phyloP scores from a whole-genome alignment of 2,113 vertebrate genomes.

The Martes martes region DNA sequence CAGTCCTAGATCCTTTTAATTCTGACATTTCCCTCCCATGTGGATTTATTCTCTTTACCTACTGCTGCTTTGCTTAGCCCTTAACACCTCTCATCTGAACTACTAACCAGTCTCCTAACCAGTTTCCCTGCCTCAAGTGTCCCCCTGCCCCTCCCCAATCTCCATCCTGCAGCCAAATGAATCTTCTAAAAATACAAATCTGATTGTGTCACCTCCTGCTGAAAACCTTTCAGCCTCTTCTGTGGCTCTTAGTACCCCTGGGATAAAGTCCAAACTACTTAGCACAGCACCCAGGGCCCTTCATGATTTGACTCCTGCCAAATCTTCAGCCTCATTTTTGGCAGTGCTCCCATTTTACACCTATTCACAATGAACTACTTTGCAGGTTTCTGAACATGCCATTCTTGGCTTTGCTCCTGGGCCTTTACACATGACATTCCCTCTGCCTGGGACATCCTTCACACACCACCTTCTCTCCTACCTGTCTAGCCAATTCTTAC shows the following conservation, averaged over 20 bases:
- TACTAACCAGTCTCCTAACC: neutral
- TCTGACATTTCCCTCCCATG: neutral
- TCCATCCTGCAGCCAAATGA: neutral
- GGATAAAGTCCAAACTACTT: slow-evolving; percentile 52
- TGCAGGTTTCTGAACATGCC: slow-evolving; percentile 36
- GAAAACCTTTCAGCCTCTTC: slow-evolving; percentile 40
- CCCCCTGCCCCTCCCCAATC: neutral
- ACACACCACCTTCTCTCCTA: slow-evolving; percentile 15
- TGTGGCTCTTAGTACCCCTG: neutral
- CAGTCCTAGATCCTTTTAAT: neutral
- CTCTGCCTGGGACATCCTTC: slow-evolving; percentile 22
- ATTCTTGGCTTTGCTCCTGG: slow-evolving; percentile 28
- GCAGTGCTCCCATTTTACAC: slow-evolving; percentile 26
- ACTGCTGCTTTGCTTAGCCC: slow-evolving; percentile 7
- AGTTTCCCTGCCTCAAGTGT: neutral
- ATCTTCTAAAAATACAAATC: slow-evolving; percentile 49
- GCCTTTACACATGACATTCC: slow-evolving; percentile 21
- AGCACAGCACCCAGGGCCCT: neutral
- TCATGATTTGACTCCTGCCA: slow-evolving; percentile 24
- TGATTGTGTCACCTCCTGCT: slow-evolving; percentile 20
- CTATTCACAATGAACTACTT: slow-evolving; percentile 44
- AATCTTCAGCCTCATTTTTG: slow-evolving; percentile 38
- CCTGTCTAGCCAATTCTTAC: slow-evolving; percentile 3
- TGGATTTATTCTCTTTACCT: neutral
- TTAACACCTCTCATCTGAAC: neutral